Base-by-base conservation (phyloP, 2,888 invertebrate genomes). In the Drosophila borborema region DNA sequence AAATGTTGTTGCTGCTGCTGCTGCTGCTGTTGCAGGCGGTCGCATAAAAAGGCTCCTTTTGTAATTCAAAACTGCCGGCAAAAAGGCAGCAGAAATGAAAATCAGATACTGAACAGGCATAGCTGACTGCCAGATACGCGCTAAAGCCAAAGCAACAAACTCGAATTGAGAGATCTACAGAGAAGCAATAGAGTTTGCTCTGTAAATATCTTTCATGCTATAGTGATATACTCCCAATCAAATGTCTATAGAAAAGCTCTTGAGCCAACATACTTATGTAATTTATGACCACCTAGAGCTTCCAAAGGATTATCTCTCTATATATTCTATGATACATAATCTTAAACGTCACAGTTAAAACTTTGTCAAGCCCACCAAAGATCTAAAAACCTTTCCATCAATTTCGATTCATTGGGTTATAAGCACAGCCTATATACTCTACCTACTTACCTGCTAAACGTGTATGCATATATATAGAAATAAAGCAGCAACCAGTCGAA, bases 1-100 rank as follows among this genome's bases (percentile, higher is more conserved):
- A 81, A 71, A 84, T 77, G 72, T 54, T 68, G 82, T 41, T 66
- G 68, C 66, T 40, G 63, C 41, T 14, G 58, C 66, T 23, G 63
- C 23, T n/a, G 58, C 20, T 12, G 60, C 46, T 62, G 68, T 56
- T 61, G 69, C 74, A 74, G 76, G 75, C 76, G 75, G 76, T 64
- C 68, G 41, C 80, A 74, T 56, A 69, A 80, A 80, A 80, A 78
- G 81, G 84, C 88, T 85, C 86, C 86, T 87, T 85, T 89, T 88
- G 84, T 89, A 89, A 89, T 85, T 85, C 82, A 74, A 79, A 81
- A 81, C 79, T 74, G 79, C 79, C 79, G 81, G 78, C 78, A 72
- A 77, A 73, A 45, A 64, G 56, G 55, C 70, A 60, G 41, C 40
- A 7, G n/a, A 55, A 28, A 55, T 12, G 31, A 51, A 51, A 34